Evolutionary conservation across 1,140 invertebrate species (phyloP), one percentile per base, ranked within the genome.

Genomic region (Drosophila subpulchrella): DNA sequence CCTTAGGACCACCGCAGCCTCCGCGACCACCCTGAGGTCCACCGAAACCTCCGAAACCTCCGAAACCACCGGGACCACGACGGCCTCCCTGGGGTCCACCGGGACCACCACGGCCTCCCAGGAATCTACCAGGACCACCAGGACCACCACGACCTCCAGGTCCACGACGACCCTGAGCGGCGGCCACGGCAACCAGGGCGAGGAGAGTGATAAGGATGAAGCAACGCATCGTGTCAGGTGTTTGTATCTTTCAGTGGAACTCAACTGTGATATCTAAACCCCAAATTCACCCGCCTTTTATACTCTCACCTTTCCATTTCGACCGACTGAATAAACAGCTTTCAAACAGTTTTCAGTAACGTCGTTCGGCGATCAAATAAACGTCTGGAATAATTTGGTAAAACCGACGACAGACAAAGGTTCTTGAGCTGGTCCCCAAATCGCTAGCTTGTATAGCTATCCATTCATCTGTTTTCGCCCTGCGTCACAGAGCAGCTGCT

Each of bases 401-500:
- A 71, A 50, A 41, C 67, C 66, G 48, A 10, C 27, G 20, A 17
- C 7, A n/a, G 24, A 58, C 15, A 58, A 46, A 58, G 39, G 27
- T 17, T 48, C 62, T 68, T 68, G n/a, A 32, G n/a, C 34, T 50
- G 36, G 7, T 34, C 11, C 27, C 7, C 24, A 36, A 48, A 41
- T 20, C 38, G 62, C 39, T 51, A 34, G 20, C 38, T 47, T 32
- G 53, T 38, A 38, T 65, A 39, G 20, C 38, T 47, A 46, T 66
- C 53, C 48, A 54, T 65, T 65, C 65, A 68, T 56, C 67, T 51
- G 67, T 8, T 44, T 30, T 38, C 32, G 32, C 27, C 38, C 41
- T 48, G 68, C 68, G 68, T 71, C 68, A 72, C 44, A 57, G 53
- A 71, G 34, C 63, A 57, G 68, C 68, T 72, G 68, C 42, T 72